Conservation (phyloP, 1,140 invertebrate genomes). For the Caenorhabditis latens region DNA sequence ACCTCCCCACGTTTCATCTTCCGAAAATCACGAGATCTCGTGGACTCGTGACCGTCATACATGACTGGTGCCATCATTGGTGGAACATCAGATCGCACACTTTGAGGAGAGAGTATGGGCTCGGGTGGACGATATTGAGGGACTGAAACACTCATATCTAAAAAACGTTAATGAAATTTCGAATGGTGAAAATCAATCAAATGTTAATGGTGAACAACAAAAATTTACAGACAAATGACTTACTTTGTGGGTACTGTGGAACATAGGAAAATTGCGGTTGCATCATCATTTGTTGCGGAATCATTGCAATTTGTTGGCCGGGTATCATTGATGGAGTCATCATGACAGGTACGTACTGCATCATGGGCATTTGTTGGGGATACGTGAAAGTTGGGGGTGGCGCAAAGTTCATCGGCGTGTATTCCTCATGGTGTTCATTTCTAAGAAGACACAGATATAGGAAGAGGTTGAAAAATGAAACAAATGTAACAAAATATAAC, state of each 20-base stretch:
- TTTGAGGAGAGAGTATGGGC: constrained; percentile 35
- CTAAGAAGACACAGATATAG: background rate
- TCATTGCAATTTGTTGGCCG: constrained; percentile 48
- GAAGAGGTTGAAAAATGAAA: background rate
- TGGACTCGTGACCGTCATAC: constrained; percentile 35
- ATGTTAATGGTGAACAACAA: background rate
- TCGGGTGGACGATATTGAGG: constrained; percentile 32
- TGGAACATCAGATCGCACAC: constrained; percentile 21
- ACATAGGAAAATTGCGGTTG: constrained; percentile 34
- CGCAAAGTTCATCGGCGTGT: constrained; percentile 47
- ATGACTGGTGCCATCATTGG: constrained; percentile 22
- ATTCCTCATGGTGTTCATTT: constrained; percentile 44
- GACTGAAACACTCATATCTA: background rate
- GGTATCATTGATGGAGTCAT: constrained; percentile 62
- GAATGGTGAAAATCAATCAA: background rate
- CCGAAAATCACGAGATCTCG: constrained; percentile 17
- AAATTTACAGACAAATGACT: constrained; percentile 2
- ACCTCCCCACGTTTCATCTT: constrained; percentile 39
- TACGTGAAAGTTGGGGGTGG: constrained; percentile 41
- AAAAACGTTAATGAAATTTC: background rate
- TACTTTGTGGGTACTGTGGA: constrained; percentile 43
- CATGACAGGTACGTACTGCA: constrained; percentile 64
- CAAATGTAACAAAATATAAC: background rate
- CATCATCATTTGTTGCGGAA: constrained; percentile 54
- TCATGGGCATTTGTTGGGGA: constrained; percentile 50